These are phyloP conservation scores for Ptiloglossa arizonensis DNA, from an alignment of 1,140 invertebrate species.

Conservation along the genomic window DNA sequence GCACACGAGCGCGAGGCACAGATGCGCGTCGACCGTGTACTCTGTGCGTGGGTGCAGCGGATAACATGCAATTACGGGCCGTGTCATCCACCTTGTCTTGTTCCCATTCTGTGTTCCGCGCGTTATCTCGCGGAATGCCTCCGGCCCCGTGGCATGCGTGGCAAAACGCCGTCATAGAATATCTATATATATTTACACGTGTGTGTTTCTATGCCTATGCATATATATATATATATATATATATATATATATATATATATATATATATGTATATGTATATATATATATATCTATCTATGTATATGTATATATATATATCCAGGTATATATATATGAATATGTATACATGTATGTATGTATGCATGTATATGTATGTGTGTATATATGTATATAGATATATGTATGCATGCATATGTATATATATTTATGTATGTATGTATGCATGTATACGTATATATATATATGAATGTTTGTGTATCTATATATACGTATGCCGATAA, in stretches of 20 bases:
- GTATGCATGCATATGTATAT: too few relatives aligned
- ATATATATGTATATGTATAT: too few relatives aligned
- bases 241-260: too few relatives aligned
- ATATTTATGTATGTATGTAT: background rate
- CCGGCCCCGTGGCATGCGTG: constrained; percentile 65
- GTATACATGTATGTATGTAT: too few relatives aligned
- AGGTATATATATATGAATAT: too few relatives aligned
- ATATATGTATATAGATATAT: too few relatives aligned
- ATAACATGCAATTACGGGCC: constrained; percentile 81
- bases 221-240: background rate
- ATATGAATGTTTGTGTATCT: too few relatives aligned
- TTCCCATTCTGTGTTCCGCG: constrained; percentile 72
- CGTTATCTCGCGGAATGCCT: constrained; percentile 77
- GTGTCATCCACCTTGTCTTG: constrained; percentile 80
- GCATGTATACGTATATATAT: too few relatives aligned
- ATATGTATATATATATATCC: background rate
- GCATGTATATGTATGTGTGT: constrained; percentile 5
- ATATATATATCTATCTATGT: too few relatives aligned
- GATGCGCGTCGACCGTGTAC: constrained; percentile 54
- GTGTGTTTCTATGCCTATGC: too few relatives aligned
- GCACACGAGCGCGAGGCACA: constrained; percentile 11
- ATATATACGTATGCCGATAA: constrained; percentile 64
- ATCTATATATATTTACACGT: constrained; percentile 31
- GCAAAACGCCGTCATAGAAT: constrained; percentile 66
- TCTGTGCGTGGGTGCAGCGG: constrained; percentile 67